Base-by-base conservation (phyloP, 2,113 vertebrate genomes). In the Cygnus buccinator region DNA sequence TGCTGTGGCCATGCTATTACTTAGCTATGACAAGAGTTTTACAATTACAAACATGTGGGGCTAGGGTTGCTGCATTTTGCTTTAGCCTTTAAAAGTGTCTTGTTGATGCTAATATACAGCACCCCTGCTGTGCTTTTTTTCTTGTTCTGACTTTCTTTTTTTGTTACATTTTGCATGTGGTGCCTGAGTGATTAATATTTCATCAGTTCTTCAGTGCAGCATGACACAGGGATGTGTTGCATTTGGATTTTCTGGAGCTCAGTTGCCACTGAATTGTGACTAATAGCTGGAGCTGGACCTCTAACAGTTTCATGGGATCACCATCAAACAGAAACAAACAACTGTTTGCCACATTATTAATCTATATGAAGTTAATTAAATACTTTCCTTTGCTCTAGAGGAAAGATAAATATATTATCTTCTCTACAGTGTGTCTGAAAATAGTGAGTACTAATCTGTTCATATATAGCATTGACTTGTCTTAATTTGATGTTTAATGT, bases 171-270 rank as follows among this genome's bases (percentile, higher is more conserved):
- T 98, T 96, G 89, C 95, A 93, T 97, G 94, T 82, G 90, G 94
- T 92, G 92, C 66, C 79, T 11, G 55, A 77, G 77, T 95, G 95
- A 97, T 98, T 97, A 98, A 98, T 98, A 98, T 98, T 98, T 97
- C 83, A 98, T 98, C 89, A 48, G 39, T 96, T 97, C 78, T 97
- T 96, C 90, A 89, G 91, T 96, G 90, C 92, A 94, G 90, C 89
- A 70, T 88, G 87, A 94, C 96, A 84, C 21, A 46, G 71, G 25
- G 26, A 48, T 93, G 41, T 54, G 68, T 81, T 95, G 77, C 73
- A 84, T 95, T 97, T 91, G 95, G 79, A 28, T 96, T 94, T 91
- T 81, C 54, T 67, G 87, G 78, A 96, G 76, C 54, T 96, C 57
- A 87, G 46, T 82, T 96, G 94, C 87, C 75, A 61, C 43, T 88